Evolutionary conservation across 1,140 invertebrate genomes (phyloP).

Genomic region (Matsumurasca onukii): DNA sequence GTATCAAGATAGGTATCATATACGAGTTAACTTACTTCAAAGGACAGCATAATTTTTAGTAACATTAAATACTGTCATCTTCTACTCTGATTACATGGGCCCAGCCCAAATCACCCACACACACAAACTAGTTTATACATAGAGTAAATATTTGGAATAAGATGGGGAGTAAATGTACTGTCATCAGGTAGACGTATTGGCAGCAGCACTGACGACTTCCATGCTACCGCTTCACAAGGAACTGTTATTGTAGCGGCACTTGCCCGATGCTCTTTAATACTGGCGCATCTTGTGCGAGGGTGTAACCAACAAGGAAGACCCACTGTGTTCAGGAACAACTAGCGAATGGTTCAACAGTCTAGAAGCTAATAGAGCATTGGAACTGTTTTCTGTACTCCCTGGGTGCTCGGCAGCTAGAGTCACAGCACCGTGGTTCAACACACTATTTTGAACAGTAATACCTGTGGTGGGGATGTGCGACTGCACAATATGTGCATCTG

Average conservation of each 20-base stretch:
- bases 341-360: slow-evolving; percentile 4
- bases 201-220: slow-evolving; percentile 8
- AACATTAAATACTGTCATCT: too few relatives aligned
- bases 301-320: not conserved
- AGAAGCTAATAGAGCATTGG: not conserved
- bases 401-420: slow-evolving; percentile 26
- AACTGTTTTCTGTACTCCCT: slow-evolving; percentile 11
- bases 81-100: too few relatives aligned
- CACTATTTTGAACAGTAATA: slow-evolving; percentile 25
- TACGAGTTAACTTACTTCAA: too few relatives aligned
- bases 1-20: too few relatives aligned
- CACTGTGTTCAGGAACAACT: slow-evolving; percentile 3
- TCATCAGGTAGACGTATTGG: slow-evolving; percentile 5
- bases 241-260: slow-evolving; percentile 1
- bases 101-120: too few relatives aligned
- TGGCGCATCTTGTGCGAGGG: not conserved
- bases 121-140: too few relatives aligned
- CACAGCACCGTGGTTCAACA: slow-evolving; percentile 14
- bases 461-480: slow-evolving; percentile 22
- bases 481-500: slow-evolving; percentile 21
- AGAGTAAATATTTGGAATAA: too few relatives aligned
- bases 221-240: slow-evolving; percentile 10
- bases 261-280: slow-evolving; percentile 16
- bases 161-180: too few relatives aligned
- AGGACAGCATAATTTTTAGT: too few relatives aligned